Conservation (phyloP, 2,113 vertebrate genomes). For the Hippocampus guttulatus region DNA sequence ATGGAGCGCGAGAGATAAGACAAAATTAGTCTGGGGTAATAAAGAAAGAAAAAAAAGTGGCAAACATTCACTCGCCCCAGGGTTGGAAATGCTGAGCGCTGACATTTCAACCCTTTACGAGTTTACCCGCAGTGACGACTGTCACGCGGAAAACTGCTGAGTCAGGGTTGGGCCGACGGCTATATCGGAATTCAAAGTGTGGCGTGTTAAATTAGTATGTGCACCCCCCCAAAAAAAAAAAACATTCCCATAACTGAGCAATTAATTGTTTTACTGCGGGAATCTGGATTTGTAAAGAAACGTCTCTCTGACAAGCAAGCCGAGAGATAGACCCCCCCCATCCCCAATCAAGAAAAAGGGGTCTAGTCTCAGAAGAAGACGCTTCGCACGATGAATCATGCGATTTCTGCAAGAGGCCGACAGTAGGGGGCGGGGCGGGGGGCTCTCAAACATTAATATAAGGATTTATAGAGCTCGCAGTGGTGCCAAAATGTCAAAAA, state of each 20-base stretch:
- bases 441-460: slow-evolving; percentile 13
- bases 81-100: slow-evolving; percentile 17
- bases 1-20: slow-evolving; percentile 47
- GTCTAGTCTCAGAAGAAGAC: slow-evolving; percentile 19
- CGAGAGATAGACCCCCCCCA: slow-evolving; percentile 14
- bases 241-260: slow-evolving; percentile 26
- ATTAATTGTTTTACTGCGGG: slow-evolving; percentile 19
- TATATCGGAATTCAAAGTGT: slow-evolving; percentile 14
- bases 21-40: slow-evolving; percentile 40
- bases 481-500: slow-evolving; percentile 29
- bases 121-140: slow-evolving; percentile 16
- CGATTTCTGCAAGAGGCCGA: slow-evolving; percentile 44
- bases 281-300: slow-evolving; percentile 12
- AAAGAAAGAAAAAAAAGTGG: slow-evolving; percentile 20
- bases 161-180: slow-evolving; percentile 15
- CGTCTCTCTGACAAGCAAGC: slow-evolving; percentile 7
- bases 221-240: neutral
- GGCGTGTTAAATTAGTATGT: slow-evolving; percentile 12
- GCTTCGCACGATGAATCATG: slow-evolving; percentile 51
- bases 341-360: slow-evolving; percentile 5
- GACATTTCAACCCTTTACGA: slow-evolving; percentile 29
- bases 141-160: slow-evolving; percentile 40
- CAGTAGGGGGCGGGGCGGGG: neutral
- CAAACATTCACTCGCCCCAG: slow-evolving; percentile 43
- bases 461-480: slow-evolving; percentile 23